These are phyloP conservation scores for Notarius lentiginosus DNA, from an alignment of 2,113 vertebrate genomes.

Conservation along the genomic window DNA sequence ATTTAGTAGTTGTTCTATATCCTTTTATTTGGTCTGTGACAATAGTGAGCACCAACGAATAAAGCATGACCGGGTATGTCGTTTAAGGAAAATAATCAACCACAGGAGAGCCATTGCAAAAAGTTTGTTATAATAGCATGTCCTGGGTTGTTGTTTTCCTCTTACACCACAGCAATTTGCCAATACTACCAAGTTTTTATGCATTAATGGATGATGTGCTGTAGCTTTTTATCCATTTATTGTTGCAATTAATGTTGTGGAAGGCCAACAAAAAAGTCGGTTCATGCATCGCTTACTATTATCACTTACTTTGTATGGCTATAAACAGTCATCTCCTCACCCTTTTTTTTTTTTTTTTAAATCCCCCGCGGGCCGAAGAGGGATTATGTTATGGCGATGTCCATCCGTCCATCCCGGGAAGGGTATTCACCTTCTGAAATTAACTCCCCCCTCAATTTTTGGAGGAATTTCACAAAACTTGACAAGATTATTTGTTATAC, in stretches of 20 bases:
- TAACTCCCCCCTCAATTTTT: too few species aligned
- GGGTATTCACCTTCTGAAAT: too few species aligned
- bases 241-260: neutral
- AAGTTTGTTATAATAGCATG: neutral
- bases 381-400: too few species aligned
- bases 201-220: neutral
- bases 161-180: neutral
- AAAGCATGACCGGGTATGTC: neutral
- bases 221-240: neutral
- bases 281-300: neutral
- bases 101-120: neutral
- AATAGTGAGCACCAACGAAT: neutral
- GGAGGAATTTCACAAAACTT: too few species aligned
- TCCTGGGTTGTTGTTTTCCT: neutral
- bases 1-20: neutral
- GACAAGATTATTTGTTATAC: too few species aligned
- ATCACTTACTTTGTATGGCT: neutral
- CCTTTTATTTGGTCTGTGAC: neutral
- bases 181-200: neutral
- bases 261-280: neutral
- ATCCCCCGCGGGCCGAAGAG: too few species aligned
- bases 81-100: neutral
- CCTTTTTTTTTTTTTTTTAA: neutral
- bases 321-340: neutral
- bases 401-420: too few species aligned